Evolutionary conservation across 2,113 vertebrate species (phyloP).

Genomic region (Stegastes partitus): DNA sequence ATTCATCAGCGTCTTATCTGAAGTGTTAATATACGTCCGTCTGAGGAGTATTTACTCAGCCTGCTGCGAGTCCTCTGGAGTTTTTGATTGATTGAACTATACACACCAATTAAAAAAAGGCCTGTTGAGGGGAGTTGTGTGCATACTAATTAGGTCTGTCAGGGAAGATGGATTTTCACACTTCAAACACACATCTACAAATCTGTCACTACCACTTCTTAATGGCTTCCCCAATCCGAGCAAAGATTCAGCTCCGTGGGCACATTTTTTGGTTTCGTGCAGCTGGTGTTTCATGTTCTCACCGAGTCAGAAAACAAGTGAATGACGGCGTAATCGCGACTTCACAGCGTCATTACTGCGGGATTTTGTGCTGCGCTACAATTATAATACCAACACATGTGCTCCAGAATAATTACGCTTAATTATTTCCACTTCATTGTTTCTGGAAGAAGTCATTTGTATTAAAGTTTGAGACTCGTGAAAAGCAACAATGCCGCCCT

Average conservation of each 20-base stretch:
- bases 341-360: too few species aligned
- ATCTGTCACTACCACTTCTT: background rate
- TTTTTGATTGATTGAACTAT: background rate
- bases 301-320: too few species aligned
- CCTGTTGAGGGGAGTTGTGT: background rate
- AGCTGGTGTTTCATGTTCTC: too few species aligned
- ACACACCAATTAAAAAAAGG: background rate
- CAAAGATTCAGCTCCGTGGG: too few species aligned
- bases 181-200: background rate
- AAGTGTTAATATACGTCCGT: background rate
- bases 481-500: too few species aligned
- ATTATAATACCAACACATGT: background rate
- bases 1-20: background rate
- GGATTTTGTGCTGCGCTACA: background rate
- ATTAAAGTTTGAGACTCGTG: too few species aligned
- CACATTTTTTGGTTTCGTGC: too few species aligned
- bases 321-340: too few species aligned
- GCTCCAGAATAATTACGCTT: background rate
- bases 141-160: background rate
- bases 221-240: background rate
- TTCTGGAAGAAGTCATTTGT: too few species aligned
- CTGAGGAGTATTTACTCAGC: background rate
- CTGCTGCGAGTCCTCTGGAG: background rate
- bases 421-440: too few species aligned
- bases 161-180: background rate